Evolutionary conservation across 2,113 vertebrate genomes (phyloP), one percentile per base, ranked within the genome.

Genomic region (Phaethon lepturus): DNA sequence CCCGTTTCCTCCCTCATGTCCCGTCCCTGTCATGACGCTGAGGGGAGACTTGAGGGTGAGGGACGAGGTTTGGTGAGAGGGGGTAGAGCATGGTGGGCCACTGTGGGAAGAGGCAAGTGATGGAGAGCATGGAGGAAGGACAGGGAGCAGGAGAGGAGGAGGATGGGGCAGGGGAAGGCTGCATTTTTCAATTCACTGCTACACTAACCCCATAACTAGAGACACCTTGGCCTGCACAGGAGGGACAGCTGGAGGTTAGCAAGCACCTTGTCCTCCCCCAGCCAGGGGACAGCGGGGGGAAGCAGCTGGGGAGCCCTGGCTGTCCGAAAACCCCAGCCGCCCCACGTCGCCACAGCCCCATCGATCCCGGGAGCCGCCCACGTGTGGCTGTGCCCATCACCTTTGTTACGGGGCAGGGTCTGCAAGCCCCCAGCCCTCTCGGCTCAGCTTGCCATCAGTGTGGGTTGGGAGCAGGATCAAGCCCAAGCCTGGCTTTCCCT

Each of bases 361-460:
- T 53, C 53, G 26, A 4, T 26, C 85, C 62, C 25, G 49, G 45
- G 15, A 72, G 13, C 72, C 69, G 31, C 58, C 67, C 35, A 52
- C 2, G 1, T 31, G 20, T 0, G 2, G 38, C 50, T 45, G 24
- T 80, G 20, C 40, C 49, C 7, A 10, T 13, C 62, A 50, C 44
- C 2, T 42, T 24, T 64, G 19, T 40, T 50, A 62, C 15, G 56
- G 72, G 72, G 49, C 75, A 89, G 29, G 58, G 18, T 25, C 88
- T 81, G 71, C n/a, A 63, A 53, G 11, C 26, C n/a, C 62, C 26
- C 67, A 56, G 49, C 24, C 13, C 31, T 6, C 59, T 74, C 0
- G 0, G 23, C 24, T 83, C 72, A 44, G 50, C 35, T 79, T 68
- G 44, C 19, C 11, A 4, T 11, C 6, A 3, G 18, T 8, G 9